phyloP scores from a whole-genome alignment of 2,888 invertebrate genomes.

The Thereva nobilitata region DNA sequence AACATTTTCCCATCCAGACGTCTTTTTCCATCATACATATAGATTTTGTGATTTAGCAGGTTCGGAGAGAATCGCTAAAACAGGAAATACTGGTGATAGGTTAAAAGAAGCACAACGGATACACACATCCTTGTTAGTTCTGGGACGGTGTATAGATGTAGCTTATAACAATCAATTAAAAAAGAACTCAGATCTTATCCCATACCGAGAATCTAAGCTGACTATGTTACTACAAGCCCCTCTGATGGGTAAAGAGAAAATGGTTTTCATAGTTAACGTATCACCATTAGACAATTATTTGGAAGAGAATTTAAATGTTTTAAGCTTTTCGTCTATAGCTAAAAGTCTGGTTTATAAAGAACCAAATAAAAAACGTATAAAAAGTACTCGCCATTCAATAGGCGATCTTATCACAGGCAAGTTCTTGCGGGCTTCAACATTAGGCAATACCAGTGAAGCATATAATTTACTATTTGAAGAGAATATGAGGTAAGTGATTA shows the following conservation, averaged over 20 bases:
- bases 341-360: conserved; percentile 62
- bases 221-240: conserved; percentile 83
- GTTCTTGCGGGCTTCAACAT: too few species aligned
- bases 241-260: conserved; percentile 64
- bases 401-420: too few species aligned
- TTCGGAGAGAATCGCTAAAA: conserved; percentile 77
- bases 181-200: conserved; percentile 50
- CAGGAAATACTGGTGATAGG: conserved; percentile 71
- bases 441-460: conserved; percentile 37
- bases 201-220: conserved; percentile 79
- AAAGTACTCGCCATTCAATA: too few species aligned
- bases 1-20: conserved; percentile 53
- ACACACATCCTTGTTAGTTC: conserved; percentile 84
- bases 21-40: conserved; percentile 63
- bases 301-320: conserved; percentile 80
- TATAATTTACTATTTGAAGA: conserved; percentile 47
- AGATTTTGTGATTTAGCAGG: conserved; percentile 93
- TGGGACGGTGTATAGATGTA: conserved; percentile 76
- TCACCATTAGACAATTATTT: conserved; percentile 74
- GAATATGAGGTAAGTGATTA: conserved; percentile 45
- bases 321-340: conserved; percentile 80
- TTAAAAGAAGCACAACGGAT: conserved; percentile 86
- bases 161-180: conserved; percentile 56
- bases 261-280: conserved; percentile 80
- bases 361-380: conserved; percentile 27